Evolutionary conservation across 2,888 invertebrate species (phyloP).

Genomic region (Dascillus cervinus): DNA sequence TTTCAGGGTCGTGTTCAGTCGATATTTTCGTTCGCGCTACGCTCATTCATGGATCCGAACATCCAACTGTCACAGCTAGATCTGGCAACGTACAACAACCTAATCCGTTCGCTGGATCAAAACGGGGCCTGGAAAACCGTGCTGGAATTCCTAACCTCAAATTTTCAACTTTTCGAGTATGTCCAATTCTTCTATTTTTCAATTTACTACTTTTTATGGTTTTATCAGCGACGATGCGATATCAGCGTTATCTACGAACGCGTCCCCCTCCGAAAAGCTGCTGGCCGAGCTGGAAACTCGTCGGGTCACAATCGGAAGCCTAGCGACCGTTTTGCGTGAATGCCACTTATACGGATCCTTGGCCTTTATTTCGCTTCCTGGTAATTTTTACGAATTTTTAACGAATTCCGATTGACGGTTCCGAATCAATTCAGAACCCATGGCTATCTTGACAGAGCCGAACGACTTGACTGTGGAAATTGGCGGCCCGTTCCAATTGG

Average conservation of each 20-base stretch:
- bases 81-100: background rate
- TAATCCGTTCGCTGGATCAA: constrained; percentile 2
- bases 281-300: constrained; percentile 15
- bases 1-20: constrained; percentile 23
- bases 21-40: constrained; percentile 17
- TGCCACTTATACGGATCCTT: constrained; percentile 18
- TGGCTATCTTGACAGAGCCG: constrained; percentile 2
- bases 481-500: constrained; percentile 6
- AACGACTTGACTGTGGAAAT: constrained; percentile 5
- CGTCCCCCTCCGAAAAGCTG: constrained; percentile 14
- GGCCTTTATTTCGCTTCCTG: constrained; percentile 15
- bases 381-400: background rate
- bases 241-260: constrained; percentile 1
- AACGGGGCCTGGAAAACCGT: constrained; percentile 6
- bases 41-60: background rate
- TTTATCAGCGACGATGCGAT: constrained; percentile 3
- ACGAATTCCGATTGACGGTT: no score
- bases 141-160: constrained; percentile 3
- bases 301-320: constrained; percentile 15
- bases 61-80: constrained; percentile 2
- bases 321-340: constrained; percentile 15
- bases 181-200: constrained; percentile 1
- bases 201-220: no score
- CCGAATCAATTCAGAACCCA: no score
- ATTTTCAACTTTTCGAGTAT: constrained; percentile 8